Base-by-base conservation (phyloP, 2,888 invertebrate species). In the Heliconius charithonia region DNA sequence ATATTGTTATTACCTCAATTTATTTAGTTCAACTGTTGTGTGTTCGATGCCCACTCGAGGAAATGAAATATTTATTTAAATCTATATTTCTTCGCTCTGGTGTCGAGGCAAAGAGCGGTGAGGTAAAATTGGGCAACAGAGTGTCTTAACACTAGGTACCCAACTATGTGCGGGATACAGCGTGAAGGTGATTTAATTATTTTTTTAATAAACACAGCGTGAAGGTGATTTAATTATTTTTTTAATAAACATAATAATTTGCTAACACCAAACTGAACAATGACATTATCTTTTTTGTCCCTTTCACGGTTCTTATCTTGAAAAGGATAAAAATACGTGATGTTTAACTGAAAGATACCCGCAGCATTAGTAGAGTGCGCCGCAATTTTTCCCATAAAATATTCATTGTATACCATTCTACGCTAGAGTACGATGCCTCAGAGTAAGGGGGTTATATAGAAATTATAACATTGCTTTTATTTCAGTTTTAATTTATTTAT, bases 351-450 rank as follows among this genome's bases (percentile, higher is more conserved):
- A 63, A 76, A 73, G 79, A 76, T 79, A 76, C 76, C 73, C 76
- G 75, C 65, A 78, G 81, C 80, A 80, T 79, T 80, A 81, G 79
- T 78, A 63, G 81, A 82, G 84, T 86, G 83, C 86, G 85, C 85
- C 84, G 89, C 88, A 88, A 90, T 90, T 90, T 90, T 89, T 90
- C 88, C 90, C 86, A 89, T 90, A 86, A 89, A 90, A 90, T 89
- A 91, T 91, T 91, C 88, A 90, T 82, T 84, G 82, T 82, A 82
- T 85, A 86, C 85, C 88, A 89, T 81, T 84, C 83, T 82, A 82
- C 85, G 85, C 88, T 87, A 87, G 87, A 88, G 88, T 87, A 74
- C 67, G 67, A 41, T 3, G 56, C 73, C 77, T 56, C 6, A 78
- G 77, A 78, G 27, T 66, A 66, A 65, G 16, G 32, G 65, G 32